phyloP scores from a whole-genome alignment of 2,113 vertebrate genomes.

The Pagrus major region DNA sequence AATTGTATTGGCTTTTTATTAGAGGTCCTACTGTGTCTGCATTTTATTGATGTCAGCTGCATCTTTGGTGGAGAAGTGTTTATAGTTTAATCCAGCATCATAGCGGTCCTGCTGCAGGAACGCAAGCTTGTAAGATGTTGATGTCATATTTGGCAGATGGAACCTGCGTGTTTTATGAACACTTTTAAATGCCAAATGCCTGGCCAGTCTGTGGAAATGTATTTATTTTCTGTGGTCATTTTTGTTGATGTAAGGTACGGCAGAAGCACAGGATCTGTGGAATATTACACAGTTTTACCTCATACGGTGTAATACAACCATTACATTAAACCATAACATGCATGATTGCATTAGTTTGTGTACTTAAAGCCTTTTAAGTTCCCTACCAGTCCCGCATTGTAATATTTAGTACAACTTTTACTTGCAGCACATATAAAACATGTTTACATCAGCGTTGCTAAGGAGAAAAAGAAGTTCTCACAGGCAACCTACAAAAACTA shows the following conservation, averaged over 20 bases:
- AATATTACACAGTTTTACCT: background rate
- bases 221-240: conserved; percentile 37
- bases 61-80: conserved; percentile 36
- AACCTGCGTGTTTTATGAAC: background rate
- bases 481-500: background rate
- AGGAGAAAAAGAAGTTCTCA: background rate
- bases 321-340: conserved; percentile 5
- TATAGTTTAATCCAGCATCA: conserved; percentile 18
- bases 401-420: background rate
- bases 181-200: conserved; percentile 38
- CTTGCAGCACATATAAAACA: conserved; percentile 3
- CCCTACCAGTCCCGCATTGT: background rate
- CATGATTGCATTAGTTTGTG: background rate
- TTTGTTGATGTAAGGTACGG: conserved; percentile 14
- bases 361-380: background rate
- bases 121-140: conserved; percentile 51
- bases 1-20: background rate
- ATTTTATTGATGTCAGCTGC: conserved; percentile 14
- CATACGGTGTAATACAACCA: background rate
- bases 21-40: background rate
- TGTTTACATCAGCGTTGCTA: background rate
- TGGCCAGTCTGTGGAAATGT: background rate
- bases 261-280: background rate
- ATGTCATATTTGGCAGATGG: conserved; percentile 54
- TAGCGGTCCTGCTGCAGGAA: conserved; percentile 7